Evolutionary conservation across 1,140 invertebrate genomes (phyloP), one percentile per base, ranked within the genome.

Genomic region (Heliconius himera): DNA sequence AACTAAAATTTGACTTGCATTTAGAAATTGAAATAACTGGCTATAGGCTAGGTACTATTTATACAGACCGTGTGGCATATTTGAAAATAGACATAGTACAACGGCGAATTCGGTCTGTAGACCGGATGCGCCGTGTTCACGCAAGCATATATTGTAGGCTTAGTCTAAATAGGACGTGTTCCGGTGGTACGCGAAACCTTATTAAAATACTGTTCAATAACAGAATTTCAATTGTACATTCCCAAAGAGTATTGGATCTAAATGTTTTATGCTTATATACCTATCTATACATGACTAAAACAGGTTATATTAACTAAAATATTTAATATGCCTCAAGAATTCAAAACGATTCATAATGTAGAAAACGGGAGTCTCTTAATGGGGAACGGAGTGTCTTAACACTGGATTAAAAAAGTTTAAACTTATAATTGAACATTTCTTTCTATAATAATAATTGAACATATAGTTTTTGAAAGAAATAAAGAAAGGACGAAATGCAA

Each of bases 21-120:
- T 29, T 26, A 26, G 11, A 66, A 66, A 33, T 36, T 71, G 70
- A 70, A 77, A 38, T 49, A 49, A 29, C 51, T 33, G 70, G 36
- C 18, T 26, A 66, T 60, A 78, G 75, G 60, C 41, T 73, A 70
- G 2, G 66, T 73, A 81, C 79, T 82, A 78, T 82, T 26, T 80
- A 33, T 29, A 70, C 54, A 81, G 73, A 73, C 49, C 56, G 33
- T 70, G 74, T 56, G 79, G 76, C 73, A 78, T 75, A 81, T 83
- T 78, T 74, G 77, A 81, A 80, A 77, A 78, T 74, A 76, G 70
- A 66, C 26, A 71, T 66, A 77, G 49, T 76, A 80, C 79, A 76
- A 78, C 72, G 29, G 76, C 51, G 71, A 73, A 73, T 73, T 73
- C 71, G 71, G 77, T 51, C 51, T 66, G 54, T 80, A 33, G 66